A percentile compares a stretch with the other conserved stretches of the same genome.
These are phyloP conservation scores for Balaeniceps rex DNA, from an alignment of 2,113 vertebrate species.

Conservation along the genomic window DNA sequence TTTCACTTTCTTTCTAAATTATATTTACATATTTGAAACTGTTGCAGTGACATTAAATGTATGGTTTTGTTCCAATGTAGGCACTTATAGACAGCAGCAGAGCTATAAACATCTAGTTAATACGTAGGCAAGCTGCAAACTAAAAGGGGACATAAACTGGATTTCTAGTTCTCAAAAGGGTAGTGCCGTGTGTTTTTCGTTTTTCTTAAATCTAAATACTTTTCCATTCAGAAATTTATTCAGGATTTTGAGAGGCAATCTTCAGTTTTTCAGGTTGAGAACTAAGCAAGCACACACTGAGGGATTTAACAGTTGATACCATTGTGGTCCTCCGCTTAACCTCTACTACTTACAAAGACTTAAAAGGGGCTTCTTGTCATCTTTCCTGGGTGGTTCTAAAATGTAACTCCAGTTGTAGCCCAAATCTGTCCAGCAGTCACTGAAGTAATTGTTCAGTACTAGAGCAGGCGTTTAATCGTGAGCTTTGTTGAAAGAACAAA, in stretches of 20 bases:
- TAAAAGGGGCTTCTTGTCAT: background rate
- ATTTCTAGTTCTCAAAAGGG: background rate
- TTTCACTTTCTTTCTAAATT: conserved; percentile 32
- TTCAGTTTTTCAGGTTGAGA: background rate
- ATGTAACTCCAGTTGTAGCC: background rate
- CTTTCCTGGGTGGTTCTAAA: background rate
- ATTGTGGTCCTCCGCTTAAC: background rate
- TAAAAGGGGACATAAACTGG: background rate
- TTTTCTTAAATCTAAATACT: background rate
- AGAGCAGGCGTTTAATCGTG: background rate
- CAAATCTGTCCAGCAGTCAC: background rate
- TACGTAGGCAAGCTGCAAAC: background rate
- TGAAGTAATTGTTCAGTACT: background rate
- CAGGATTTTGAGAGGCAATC: background rate
- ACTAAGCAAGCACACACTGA: background rate
- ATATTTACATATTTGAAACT: background rate
- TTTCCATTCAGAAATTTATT: background rate
- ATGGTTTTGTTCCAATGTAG: background rate
- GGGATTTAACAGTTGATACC: background rate
- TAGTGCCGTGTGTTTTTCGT: background rate
- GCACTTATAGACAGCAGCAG: background rate
- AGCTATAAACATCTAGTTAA: background rate
- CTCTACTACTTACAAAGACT: background rate
- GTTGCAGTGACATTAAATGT: background rate
- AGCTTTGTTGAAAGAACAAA: background rate